Evolutionary conservation across 2,888 invertebrate genomes (phyloP).

Genomic region (Danaus chrysippus): DNA sequence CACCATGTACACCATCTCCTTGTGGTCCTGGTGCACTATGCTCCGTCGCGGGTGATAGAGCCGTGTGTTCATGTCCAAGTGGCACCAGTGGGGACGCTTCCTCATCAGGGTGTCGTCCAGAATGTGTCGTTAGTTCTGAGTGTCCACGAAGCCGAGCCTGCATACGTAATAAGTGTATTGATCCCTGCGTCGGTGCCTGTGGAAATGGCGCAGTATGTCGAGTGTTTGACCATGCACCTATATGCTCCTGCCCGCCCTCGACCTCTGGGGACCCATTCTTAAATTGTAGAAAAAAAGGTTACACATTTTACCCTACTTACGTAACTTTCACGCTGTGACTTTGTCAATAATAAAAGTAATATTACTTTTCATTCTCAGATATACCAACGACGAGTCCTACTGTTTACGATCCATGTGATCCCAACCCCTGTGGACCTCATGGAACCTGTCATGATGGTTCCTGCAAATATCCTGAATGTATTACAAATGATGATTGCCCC

Average conservation of each 20-base stretch:
- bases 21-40: conserved; percentile 90
- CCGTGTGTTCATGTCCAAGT: conserved; percentile 86
- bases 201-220: conserved; percentile 88
- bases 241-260: conserved; percentile 87
- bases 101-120: conserved; percentile 88
- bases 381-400: conserved; percentile 42
- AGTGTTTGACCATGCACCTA: conserved; percentile 76
- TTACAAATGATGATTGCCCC: conserved; percentile 92
- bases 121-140: conserved; percentile 90
- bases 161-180: conserved; percentile 86
- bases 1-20: conserved; percentile 85
- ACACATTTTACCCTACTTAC: not conserved
- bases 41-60: conserved; percentile 73
- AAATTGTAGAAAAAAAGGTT: conserved; percentile 75
- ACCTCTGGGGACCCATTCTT: conserved; percentile 90
- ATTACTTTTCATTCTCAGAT: conserved; percentile 41
- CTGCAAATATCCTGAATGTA: conserved; percentile 90
- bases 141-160: conserved; percentile 88
- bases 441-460: conserved; percentile 82
- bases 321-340: not conserved
- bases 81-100: conserved; percentile 87
- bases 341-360: conserved; percentile 5
- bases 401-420: conserved; percentile 81
- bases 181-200: conserved; percentile 90
- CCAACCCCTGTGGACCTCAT: conserved; percentile 85